phyloP scores from a whole-genome alignment of 2,113 vertebrate genomes.

The Sphaerodactylus townsendi region DNA sequence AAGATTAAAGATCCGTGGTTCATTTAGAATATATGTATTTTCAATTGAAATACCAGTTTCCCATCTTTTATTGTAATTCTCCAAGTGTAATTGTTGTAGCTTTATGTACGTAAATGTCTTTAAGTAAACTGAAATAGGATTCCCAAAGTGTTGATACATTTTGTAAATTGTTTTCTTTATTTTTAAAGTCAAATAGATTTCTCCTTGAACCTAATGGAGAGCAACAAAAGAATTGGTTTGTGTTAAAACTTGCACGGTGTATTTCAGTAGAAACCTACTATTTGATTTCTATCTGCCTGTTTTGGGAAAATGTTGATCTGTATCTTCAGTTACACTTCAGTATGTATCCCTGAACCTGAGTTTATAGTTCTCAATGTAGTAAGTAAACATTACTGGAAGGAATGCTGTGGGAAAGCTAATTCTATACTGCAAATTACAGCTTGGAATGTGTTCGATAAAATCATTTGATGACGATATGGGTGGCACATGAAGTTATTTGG shows the following conservation, averaged over 20 bases:
- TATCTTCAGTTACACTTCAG: slow-evolving; percentile 67
- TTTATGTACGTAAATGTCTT: slow-evolving; percentile 73
- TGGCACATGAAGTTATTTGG: slow-evolving; percentile 61
- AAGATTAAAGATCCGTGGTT: slow-evolving; percentile 52
- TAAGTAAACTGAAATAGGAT: slow-evolving; percentile 63
- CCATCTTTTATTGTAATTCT: slow-evolving; percentile 68
- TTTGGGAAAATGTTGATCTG: slow-evolving; percentile 58
- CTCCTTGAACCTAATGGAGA: slow-evolving; percentile 58
- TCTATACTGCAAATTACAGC: slow-evolving; percentile 55
- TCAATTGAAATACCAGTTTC: slow-evolving; percentile 70
- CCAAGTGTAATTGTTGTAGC: slow-evolving; percentile 74
- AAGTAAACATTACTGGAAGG: slow-evolving; percentile 53
- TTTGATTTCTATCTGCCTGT: slow-evolving; percentile 60
- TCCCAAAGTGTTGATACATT: slow-evolving; percentile 62
- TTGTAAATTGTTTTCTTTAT: slow-evolving; percentile 67
- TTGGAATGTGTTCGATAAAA: slow-evolving; percentile 55
- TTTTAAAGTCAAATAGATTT: slow-evolving; percentile 67
- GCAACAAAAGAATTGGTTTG: slow-evolving; percentile 54
- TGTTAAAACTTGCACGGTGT: slow-evolving; percentile 72
- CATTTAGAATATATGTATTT: slow-evolving; percentile 66
- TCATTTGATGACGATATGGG: slow-evolving; percentile 57
- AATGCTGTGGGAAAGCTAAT: slow-evolving; percentile 51
- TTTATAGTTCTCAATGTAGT: slow-evolving; percentile 63
- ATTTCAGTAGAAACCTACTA: slow-evolving; percentile 68
- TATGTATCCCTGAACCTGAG: slow-evolving; percentile 54